These are phyloP conservation scores for Tigriopus japonicus DNA, from an alignment of 1,140 invertebrate genomes.

Conservation along the genomic window DNA sequence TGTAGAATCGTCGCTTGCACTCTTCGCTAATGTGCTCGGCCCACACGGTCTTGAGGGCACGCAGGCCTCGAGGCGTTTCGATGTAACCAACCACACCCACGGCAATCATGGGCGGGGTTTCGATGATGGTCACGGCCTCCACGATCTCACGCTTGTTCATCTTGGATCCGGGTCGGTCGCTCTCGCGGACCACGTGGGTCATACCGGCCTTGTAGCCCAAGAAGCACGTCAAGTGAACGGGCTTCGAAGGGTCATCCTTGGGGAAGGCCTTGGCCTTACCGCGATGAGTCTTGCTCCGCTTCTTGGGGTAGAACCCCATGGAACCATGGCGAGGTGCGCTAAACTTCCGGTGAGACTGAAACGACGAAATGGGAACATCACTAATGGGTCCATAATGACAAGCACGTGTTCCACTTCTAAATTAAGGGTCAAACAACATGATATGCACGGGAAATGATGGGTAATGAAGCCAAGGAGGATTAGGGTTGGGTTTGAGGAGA, in stretches of 20 bases:
- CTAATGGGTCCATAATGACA: too few relatives aligned
- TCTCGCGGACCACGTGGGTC: constrained; percentile 97
- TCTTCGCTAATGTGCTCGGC: constrained; percentile 98
- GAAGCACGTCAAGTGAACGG: constrained; percentile 94
- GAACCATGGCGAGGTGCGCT: constrained; percentile 97
- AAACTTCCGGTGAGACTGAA: constrained; percentile 98
- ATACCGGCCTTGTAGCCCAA: constrained; percentile 98
- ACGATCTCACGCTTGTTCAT: constrained; percentile 99
- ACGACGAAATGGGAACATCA: constrained; percentile 20
- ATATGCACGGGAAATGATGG: too few relatives aligned
- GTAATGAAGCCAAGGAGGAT: too few relatives aligned
- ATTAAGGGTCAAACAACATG: too few relatives aligned
- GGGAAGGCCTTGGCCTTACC: constrained; percentile 99
- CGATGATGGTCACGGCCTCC: constrained; percentile 92
- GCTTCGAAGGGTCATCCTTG: constrained; percentile 90
- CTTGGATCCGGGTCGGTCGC: constrained; percentile 96
- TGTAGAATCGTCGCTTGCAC: constrained; percentile 94
- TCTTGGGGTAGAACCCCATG: constrained; percentile 99
- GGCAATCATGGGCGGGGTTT: constrained; percentile 93
- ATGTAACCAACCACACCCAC: constrained; percentile 97
- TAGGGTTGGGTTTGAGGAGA: too few relatives aligned
- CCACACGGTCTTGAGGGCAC: constrained; percentile 87
- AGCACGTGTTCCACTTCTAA: too few relatives aligned
- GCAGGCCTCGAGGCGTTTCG: constrained; percentile 87
- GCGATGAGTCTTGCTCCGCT: constrained; percentile 79